A percentile compares a stretch with the other conserved stretches of the same genome.
Evolutionary conservation across 2,888 invertebrate genomes (phyloP).

Genomic region (Psylliodes chrysocephalus): DNA sequence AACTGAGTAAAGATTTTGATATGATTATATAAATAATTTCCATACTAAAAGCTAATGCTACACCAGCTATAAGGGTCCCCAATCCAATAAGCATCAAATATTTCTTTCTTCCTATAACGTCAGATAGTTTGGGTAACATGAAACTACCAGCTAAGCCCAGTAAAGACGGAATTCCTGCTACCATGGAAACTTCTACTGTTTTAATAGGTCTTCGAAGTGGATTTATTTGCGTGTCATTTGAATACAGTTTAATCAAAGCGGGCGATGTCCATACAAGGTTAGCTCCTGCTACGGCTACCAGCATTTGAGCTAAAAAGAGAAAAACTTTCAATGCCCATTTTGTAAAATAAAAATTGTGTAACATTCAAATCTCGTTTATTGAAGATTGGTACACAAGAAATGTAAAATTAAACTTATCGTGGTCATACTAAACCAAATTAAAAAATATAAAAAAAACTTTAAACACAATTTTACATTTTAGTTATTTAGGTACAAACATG

Average conservation of each 20-base stretch:
- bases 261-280: slow-evolving; percentile 45
- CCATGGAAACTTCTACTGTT: slow-evolving; percentile 38
- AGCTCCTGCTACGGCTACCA: slow-evolving; percentile 7
- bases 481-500: no score
- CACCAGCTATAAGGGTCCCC: slow-evolving; percentile 69
- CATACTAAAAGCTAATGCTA: slow-evolving; percentile 33
- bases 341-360: no score
- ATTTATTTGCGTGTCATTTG: slow-evolving; percentile 34
- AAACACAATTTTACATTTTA: no score
- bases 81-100: slow-evolving; percentile 71
- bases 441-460: no score
- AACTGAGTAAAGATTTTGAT: not conserved
- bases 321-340: no score
- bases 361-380: no score
- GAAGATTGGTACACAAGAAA: no score
- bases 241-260: slow-evolving; percentile 38
- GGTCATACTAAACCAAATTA: no score
- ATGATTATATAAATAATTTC: slow-evolving; percentile 15
- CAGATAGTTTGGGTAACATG: slow-evolving; percentile 32
- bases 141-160: slow-evolving; percentile 38
- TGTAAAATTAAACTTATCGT: no score
- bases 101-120: slow-evolving; percentile 70
- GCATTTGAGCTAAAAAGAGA: slow-evolving; percentile 1
- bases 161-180: slow-evolving; percentile 39
- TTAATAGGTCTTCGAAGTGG: slow-evolving; percentile 40